Evolutionary conservation across 2,888 invertebrate genomes (phyloP).

Genomic region (Eristalis arbustorum): DNA sequence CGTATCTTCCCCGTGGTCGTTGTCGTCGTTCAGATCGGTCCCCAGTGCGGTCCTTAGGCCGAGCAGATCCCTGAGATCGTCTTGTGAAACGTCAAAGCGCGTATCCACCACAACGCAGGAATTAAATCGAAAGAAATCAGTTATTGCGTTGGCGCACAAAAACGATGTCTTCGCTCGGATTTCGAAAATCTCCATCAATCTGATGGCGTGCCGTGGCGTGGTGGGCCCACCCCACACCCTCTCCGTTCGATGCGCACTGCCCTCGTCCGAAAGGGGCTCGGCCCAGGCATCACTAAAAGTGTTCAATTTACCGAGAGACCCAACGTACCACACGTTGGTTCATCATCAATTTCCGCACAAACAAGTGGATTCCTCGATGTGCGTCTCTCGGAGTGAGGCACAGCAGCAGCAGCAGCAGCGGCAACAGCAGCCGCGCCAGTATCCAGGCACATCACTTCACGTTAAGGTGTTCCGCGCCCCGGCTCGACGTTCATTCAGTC

Average conservation of each 20-base stretch:
- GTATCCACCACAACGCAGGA: constrained; percentile 44
- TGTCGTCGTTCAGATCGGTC: not conserved
- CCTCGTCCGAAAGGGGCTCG: constrained; percentile 57
- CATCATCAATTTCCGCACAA: constrained; percentile 71
- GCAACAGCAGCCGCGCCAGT: not conserved
- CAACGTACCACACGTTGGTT: constrained; percentile 51
- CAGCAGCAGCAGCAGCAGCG: constrained; percentile 45
- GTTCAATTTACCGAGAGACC: constrained; percentile 32
- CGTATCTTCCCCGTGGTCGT: not conserved
- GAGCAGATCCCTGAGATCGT: constrained; percentile 69
- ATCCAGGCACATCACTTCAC: constrained; percentile 20
- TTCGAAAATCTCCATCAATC: constrained; percentile 69
- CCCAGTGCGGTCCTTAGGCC: not conserved
- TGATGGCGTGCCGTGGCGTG: constrained; percentile 14
- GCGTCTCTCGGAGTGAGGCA: constrained; percentile 12
- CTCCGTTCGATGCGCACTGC: not conserved
- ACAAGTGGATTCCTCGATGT: constrained; percentile 68
- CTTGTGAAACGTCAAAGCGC: constrained; percentile 72
- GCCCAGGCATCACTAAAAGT: constrained; percentile 62
- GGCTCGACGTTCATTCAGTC: constrained; percentile 40
- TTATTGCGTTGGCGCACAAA: constrained; percentile 68
- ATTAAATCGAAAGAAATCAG: constrained; percentile 65
- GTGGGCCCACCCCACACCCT: constrained; percentile 28
- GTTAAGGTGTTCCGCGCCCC: constrained; percentile 64
- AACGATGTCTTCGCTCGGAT: constrained; percentile 63